Evolutionary conservation across 2,888 invertebrate species (phyloP).

Genomic region (Celastrina argiolus): DNA sequence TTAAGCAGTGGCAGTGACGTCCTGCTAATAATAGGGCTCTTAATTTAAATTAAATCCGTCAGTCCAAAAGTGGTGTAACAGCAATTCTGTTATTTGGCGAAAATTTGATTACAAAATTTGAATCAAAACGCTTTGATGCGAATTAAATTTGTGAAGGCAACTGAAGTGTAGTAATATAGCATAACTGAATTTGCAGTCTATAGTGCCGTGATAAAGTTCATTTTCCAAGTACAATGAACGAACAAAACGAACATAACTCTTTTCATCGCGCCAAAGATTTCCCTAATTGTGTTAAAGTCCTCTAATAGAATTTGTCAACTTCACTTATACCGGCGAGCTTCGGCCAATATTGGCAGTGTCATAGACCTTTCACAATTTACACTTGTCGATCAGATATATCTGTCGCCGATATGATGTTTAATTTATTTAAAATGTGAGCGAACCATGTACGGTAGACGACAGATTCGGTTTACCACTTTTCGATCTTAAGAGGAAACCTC

Average conservation of each 20-base stretch:
- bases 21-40: neutral
- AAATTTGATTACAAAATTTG: neutral
- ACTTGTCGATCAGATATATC: neutral
- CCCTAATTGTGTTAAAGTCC: conserved; percentile 14
- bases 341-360: neutral
- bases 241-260: conserved; percentile 15
- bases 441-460: no score
- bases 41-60: neutral
- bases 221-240: neutral
- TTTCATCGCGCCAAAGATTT: conserved; percentile 17
- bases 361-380: neutral
- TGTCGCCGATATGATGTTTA: no score
- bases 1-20: neutral
- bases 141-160: neutral
- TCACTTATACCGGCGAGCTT: conserved; percentile 9
- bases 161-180: neutral
- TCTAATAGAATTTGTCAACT: conserved; percentile 19
- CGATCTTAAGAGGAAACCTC: no score
- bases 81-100: neutral
- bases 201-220: neutral
- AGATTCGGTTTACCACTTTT: no score
- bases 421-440: no score
- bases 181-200: neutral
- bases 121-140: neutral
- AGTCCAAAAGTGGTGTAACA: neutral